Conservation (phyloP, 1,140 invertebrate species). For the Anadara kagoshimensis region DNA sequence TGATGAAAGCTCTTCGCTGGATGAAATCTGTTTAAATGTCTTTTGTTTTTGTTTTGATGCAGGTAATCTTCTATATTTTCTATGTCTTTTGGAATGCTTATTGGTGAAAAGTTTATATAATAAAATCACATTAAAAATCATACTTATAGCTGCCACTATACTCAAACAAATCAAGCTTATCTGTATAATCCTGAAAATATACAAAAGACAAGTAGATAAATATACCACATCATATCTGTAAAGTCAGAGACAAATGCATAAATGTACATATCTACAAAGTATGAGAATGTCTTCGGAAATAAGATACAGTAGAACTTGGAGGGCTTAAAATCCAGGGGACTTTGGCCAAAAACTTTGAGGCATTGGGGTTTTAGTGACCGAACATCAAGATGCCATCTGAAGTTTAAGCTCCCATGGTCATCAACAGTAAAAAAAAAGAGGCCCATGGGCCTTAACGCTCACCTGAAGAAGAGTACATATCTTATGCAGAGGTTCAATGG, state of each 20-base stretch:
- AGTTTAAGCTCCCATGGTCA: too few species aligned
- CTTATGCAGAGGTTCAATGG: too few species aligned
- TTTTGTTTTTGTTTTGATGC: conserved; percentile 10
- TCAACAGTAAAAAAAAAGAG: too few species aligned
- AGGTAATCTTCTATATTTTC: background rate
- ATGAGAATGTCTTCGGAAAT: too few species aligned
- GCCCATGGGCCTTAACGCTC: too few species aligned
- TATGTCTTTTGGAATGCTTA: conserved; percentile 13
- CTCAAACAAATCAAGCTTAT: conserved; percentile 29
- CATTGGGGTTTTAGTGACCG: too few species aligned
- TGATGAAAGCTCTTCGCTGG: conserved; percentile 27
- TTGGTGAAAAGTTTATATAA: conserved; percentile 25
- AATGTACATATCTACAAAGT: too few species aligned
- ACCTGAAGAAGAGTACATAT: too few species aligned
- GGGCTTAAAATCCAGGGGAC: too few species aligned
- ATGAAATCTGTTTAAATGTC: conserved; percentile 10
- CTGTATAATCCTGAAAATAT: conserved; percentile 16
- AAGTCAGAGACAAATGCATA: background rate
- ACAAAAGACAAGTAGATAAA: background rate
- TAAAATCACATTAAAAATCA: conserved; percentile 31
- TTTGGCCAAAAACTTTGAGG: too few species aligned
- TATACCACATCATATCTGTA: background rate
- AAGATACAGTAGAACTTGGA: too few species aligned
- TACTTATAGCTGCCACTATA: conserved; percentile 22
- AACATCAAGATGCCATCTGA: too few species aligned